A percentile compares a stretch with the other conserved stretches of the same genome.
Evolutionary conservation across 2,797 vertebrate genomes (phyloP).

Genomic region (Sebastes itinus): DNA sequence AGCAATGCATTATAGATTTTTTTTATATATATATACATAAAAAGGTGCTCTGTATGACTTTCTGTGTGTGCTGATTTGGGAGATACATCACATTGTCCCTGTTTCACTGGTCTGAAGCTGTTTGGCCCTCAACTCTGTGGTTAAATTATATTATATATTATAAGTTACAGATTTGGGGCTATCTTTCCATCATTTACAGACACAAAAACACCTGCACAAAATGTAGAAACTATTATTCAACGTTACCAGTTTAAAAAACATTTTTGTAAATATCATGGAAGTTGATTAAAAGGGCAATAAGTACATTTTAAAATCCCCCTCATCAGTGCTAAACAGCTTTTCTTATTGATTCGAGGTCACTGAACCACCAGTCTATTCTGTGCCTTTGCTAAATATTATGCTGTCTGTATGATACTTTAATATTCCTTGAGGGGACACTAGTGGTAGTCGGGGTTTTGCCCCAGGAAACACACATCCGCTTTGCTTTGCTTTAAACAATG

Average conservation of each 20-base stretch:
- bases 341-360: constrained; percentile 6
- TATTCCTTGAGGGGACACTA: constrained; percentile 38
- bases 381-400: constrained; percentile 55
- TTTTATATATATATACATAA: constrained; percentile 33
- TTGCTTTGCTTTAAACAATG: constrained; percentile 70
- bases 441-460: constrained; percentile 22
- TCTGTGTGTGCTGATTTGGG: constrained; percentile 56
- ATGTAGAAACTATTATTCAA: constrained; percentile 17
- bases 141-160: constrained; percentile 38
- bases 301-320: constrained; percentile 10
- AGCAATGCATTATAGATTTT: constrained; percentile 53
- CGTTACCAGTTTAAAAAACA: neutral
- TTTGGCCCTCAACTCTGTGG: constrained; percentile 40
- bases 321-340: constrained; percentile 14
- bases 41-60: constrained; percentile 60
- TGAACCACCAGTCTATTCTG: constrained; percentile 15
- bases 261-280: constrained; percentile 23
- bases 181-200: constrained; percentile 18
- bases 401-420: constrained; percentile 51
- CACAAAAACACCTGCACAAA: constrained; percentile 14
- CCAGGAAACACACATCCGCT: constrained; percentile 63
- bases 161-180: neutral
- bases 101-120: constrained; percentile 34
- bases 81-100: constrained; percentile 40
- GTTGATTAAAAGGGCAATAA: neutral